These are phyloP conservation scores for Cynodonichthys magdalenae DNA, from an alignment of 2,797 vertebrate genomes.

Conservation along the genomic window DNA sequence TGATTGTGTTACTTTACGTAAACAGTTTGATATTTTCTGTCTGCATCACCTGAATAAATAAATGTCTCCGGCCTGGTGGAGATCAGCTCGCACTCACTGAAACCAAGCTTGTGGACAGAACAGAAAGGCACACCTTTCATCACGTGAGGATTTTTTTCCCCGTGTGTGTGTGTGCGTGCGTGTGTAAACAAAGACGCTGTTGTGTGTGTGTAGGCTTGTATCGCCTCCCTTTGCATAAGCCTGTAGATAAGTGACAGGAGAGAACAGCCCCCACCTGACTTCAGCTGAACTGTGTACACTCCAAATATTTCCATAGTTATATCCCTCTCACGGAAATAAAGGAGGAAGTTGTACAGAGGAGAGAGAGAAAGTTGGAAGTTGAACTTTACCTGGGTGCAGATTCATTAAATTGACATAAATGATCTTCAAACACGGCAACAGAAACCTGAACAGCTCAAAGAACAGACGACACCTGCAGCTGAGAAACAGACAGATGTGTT, in stretches of 20 bases:
- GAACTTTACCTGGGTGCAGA: constrained; percentile 1
- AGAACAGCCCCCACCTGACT: constrained; percentile 57
- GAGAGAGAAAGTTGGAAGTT: constrained; percentile 1
- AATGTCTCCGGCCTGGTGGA: constrained; percentile 15
- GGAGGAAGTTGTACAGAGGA: constrained; percentile 66
- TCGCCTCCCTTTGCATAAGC: constrained; percentile 81
- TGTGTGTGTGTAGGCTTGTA: constrained; percentile 64
- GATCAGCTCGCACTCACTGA: constrained; percentile 42
- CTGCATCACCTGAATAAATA: neutral
- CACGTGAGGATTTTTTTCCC: constrained; percentile 47
- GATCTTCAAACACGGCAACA: neutral
- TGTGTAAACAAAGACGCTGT: constrained; percentile 71
- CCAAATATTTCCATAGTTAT: constrained; percentile 82
- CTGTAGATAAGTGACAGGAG: constrained; percentile 73
- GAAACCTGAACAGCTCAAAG: neutral
- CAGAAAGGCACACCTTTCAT: constrained; percentile 69
- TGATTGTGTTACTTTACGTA: neutral
- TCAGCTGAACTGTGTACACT: constrained; percentile 78
- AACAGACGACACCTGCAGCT: neutral
- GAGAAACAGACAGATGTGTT: neutral
- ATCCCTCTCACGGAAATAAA: constrained; percentile 67
- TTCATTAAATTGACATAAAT: constrained; percentile 11
- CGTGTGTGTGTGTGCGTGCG: constrained; percentile 14
- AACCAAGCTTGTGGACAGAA: constrained; percentile 51
- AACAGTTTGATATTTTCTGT: neutral